Evolutionary conservation across 2,113 vertebrate species (phyloP), one percentile per base, ranked within the genome.

Genomic region (Peromyscus californicus): DNA sequence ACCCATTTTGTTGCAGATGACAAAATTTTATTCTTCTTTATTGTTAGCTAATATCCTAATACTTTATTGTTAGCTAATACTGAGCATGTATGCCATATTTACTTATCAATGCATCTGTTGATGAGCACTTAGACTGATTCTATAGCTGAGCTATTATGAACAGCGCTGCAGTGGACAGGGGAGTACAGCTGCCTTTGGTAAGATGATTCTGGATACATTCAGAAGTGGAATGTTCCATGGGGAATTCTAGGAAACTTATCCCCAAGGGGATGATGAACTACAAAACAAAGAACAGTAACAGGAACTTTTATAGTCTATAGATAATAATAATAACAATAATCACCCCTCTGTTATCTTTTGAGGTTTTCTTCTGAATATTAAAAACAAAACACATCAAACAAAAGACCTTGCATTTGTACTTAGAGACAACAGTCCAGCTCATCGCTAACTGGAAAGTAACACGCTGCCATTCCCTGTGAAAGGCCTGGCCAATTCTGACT

Each of bases 291-390:
- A 69, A 70, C 17, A 91, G 84, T 7, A 89, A 76, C 22, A 94
- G 59, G 7, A 61, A 89, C 16, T 63, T 85, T 9, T 51, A 33
- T 5, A 88, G 8, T 82, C 67, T 82, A 45, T 22, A 78, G 31
- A 88, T 11, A 7, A 61, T 96, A 95, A 39, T 5, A 75, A 75
- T n/a, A 51, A 51, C 51, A 75, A 75, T n/a, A 51, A 51, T 11
- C 33, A 96, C 19, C 1, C 26, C 7, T n/a, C 24, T 75, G 45
- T 33, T 79, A 70, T 39, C 79, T 39, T 84, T 90, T 75, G 39
- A 26, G 96, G 74, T 93, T 91, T 85, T 95, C 29, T 95, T 83
- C 74, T 67, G 54, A 97, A 95, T 61, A 90, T 74, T 63, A 95
- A 65, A 21, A 95, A 82, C 70, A 89, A 97, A 95, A 87, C 31